These are phyloP conservation scores for Hydrozoanthus gracilis DNA, from an alignment of 92 coral and sea anemone species.

Conservation along the genomic window DNA sequence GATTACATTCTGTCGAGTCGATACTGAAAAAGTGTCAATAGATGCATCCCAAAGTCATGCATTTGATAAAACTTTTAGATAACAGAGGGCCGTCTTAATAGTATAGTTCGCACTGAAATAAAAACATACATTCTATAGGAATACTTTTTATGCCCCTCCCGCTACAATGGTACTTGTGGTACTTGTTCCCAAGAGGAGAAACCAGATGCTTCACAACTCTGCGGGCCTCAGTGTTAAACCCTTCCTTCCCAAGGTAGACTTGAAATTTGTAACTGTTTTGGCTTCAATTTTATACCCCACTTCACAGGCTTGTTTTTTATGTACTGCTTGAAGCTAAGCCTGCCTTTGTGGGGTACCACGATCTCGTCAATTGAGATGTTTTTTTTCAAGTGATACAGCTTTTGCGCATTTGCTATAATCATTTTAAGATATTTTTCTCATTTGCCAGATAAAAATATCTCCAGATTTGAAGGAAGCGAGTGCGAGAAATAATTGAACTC, in stretches of 20 bases:
- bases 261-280: slow-evolving; percentile 4
- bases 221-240: slow-evolving; percentile 11
- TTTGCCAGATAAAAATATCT: slow-evolving; percentile 60
- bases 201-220: not conserved
- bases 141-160: too few relatives aligned
- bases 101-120: too few relatives aligned
- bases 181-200: not conserved
- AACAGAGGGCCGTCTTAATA: too few relatives aligned
- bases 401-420: not conserved
- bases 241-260: not conserved
- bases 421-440: slow-evolving; percentile 47
- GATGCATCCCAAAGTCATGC: too few relatives aligned
- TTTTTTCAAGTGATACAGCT: slow-evolving; percentile 23
- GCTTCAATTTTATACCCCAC: slow-evolving; percentile 11
- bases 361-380: slow-evolving; percentile 41
- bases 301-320: slow-evolving; percentile 54
- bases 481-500: slow-evolving; percentile 39
- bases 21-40: too few relatives aligned
- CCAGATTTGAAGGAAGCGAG: slow-evolving; percentile 49
- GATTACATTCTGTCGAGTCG: too few relatives aligned
- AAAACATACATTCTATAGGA: too few relatives aligned
- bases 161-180: not conserved
- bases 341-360: slow-evolving; percentile 59
- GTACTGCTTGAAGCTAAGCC: slow-evolving; percentile 48
- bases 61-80: too few relatives aligned